Evolutionary conservation across 1,140 invertebrate genomes (phyloP).

Genomic region (Antheraea mylitta): DNA sequence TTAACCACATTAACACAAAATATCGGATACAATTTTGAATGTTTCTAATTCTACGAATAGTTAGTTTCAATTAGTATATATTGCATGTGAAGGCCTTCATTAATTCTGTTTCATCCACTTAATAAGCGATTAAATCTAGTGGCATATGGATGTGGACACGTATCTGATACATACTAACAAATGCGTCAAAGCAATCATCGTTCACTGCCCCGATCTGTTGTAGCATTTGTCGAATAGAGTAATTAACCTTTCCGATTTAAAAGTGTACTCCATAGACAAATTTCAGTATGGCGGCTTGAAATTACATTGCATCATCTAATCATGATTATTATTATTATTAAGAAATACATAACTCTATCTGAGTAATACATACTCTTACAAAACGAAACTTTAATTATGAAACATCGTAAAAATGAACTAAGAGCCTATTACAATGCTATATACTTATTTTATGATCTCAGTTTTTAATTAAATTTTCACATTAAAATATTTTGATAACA

Average conservation of each 20-base stretch:
- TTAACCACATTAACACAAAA: too few relatives aligned
- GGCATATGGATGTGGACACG: too few relatives aligned
- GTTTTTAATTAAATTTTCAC: neutral
- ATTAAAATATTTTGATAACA: too few relatives aligned
- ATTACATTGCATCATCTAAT: neutral
- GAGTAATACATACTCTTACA: too few relatives aligned
- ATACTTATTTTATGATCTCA: neutral
- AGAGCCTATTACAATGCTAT: neutral
- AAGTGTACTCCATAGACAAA: neutral
- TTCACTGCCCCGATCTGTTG: neutral
- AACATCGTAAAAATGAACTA: neutral
- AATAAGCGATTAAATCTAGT: neutral
- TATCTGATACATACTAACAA: neutral
- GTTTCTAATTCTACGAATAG: too few relatives aligned
- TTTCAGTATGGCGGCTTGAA: neutral
- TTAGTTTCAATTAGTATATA: too few relatives aligned
- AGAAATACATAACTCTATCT: too few relatives aligned
- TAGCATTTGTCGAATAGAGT: neutral
- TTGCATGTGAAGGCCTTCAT: too few relatives aligned
- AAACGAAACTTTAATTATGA: neutral
- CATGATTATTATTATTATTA: neutral
- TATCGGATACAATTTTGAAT: too few relatives aligned
- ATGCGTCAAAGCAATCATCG: neutral
- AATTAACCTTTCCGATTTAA: neutral
- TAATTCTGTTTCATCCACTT: neutral